Evolutionary conservation across 2,797 vertebrate species (phyloP), one percentile per base, ranked within the genome.

Genomic region (Ctenosaura bakeri): DNA sequence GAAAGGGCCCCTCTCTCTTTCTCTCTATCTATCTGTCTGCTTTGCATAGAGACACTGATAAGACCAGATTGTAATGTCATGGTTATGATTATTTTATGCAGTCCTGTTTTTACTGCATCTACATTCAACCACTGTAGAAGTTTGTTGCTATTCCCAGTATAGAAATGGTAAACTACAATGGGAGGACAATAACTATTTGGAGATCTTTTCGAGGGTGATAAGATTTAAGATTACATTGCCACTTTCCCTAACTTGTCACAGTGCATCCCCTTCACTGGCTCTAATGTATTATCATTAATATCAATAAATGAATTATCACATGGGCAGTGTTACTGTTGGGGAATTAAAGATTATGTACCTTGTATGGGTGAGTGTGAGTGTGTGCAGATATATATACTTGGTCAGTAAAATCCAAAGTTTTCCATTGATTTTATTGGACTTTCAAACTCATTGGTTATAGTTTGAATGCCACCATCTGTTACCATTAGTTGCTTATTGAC

Each of bases 341-440:
- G 52, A 52, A 52, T 46, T 46, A 3, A 13, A 35, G 71, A 24
- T 73, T 74, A 56, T 46, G 18, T 35, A 38, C 6, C 26, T 8
- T 56, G 12, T 59, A 4, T 46, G 26, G 1, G 8, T 29, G 10
- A 26, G 8, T 9, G 9, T 7, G 64, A 32, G 29, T 10, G 7
- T 32, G 56, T 56, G 29, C 18, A 42, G 9, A 4, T n/a, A n/a
- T 32, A 3, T 52, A 81, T n/a, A 81, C 26, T 46, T 46, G 50
- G 50, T 88, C 12, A 50, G 52, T 73, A 71, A 66, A 78, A 85
- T 54, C 24, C 18, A 80, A 69, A 69, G 50, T 89, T 92, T 92
- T 81, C 89, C 46, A 81, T 91, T 90, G 92, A 24, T 66, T 84
- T 85, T 85, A n/a, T 1, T 90, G 85, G 85, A 2, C 71, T 84